phyloP scores from a whole-genome alignment of 2,888 invertebrate genomes.

The Ephialtes manifestator region DNA sequence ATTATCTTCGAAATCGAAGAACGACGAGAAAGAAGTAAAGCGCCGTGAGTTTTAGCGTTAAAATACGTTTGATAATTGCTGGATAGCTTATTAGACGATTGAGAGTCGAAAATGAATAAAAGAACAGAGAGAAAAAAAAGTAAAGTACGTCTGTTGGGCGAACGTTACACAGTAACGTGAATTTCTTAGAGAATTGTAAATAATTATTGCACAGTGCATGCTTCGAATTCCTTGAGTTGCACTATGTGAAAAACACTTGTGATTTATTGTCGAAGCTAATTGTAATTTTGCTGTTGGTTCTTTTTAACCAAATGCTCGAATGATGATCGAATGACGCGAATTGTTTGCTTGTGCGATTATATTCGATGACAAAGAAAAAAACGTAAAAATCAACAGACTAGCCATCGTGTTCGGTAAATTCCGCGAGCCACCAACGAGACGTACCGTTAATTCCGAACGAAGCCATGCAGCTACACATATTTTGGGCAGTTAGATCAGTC shows the following conservation, averaged over 20 bases:
- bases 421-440: conserved; percentile 14
- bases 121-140: background rate
- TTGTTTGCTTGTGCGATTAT: conserved; percentile 20
- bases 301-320: background rate
- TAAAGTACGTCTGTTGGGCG: background rate
- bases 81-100: conserved; percentile 12
- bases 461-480: conserved; percentile 37
- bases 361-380: conserved; percentile 17
- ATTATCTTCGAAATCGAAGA: conserved; percentile 18
- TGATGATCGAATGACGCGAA: background rate
- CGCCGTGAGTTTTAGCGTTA: conserved; percentile 36
- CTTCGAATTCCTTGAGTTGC: conserved; percentile 45
- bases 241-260: conserved; percentile 40
- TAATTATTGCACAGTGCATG: conserved; percentile 45
- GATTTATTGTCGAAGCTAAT: conserved; percentile 46
- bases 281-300: conserved; percentile 19
- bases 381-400: conserved; percentile 27
- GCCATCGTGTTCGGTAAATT: conserved; percentile 46
- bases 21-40: conserved; percentile 15
- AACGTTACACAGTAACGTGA: conserved; percentile 48
- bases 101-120: background rate
- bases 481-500: conserved; percentile 18
- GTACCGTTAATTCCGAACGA: conserved; percentile 27
- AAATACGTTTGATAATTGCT: conserved; percentile 31
- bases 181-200: conserved; percentile 66